Evolutionary conservation across 1,140 invertebrate species (phyloP), one percentile per base, ranked within the genome.

Genomic region (Agrilus planipennis): DNA sequence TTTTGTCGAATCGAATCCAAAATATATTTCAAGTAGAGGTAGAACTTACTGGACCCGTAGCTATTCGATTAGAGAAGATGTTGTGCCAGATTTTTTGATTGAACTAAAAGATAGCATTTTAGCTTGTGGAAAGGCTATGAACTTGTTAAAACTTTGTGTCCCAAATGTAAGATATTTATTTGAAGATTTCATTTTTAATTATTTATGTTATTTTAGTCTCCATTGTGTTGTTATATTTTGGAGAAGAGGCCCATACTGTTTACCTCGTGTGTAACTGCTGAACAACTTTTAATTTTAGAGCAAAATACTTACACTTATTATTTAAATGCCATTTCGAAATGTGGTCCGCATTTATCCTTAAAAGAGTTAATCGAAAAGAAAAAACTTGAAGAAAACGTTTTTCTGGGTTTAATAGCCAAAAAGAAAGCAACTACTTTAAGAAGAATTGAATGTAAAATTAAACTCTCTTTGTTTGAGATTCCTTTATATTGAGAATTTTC

Each of bases 1-100:
- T 44, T 61, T 63, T 39, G 49, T 63, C n/a, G 46, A 51, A 35
- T 21, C 47, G 1, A 50, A 55, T 34, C 18, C 36, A 2, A 53
- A 58, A 30, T 61, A 54, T 42, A 31, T 54, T 11, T 31, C 34
- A 10, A 50, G 46, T 10, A 45, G 57, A 43, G 53, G 55, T 7
- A 42, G 61, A 18, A 55, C 52, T 15, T 63, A 56, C 42, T 63
- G 61, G 61, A 62, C 54, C 0, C 46, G 50, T 40, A 48, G 51
- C 30, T 60, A 53, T 44, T 32, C 22, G 9, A 39, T 62, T 17
- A 35, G 42, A 19, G 44, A 55, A 23, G 50, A 57, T 35, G 49
- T 53, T 21, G 44, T 63, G 14, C 61, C 61, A n/a, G 54, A 56
- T 43, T 63, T 63, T 43, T 48, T 61, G 32, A 23, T 36, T 6